Evolutionary conservation across 2,888 invertebrate genomes (phyloP), one percentile per base, ranked within the genome.

Genomic region (Lacanobia wlatinum): DNA sequence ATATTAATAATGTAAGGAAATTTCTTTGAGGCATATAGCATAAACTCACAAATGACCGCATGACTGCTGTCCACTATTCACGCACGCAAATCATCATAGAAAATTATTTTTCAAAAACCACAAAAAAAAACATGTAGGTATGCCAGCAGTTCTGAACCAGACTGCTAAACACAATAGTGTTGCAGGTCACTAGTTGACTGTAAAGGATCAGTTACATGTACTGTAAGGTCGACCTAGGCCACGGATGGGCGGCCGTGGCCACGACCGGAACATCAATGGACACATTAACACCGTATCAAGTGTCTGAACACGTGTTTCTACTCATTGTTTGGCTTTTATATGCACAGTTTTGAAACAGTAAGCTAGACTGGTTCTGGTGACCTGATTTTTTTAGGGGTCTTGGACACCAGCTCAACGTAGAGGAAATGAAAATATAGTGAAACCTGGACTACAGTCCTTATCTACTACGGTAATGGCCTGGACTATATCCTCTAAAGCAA

Each of bases 211-310:
- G n/a, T 82, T 76, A 76, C 78, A 66, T 50, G 58, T 66, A 50
- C 48, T 12, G 52, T 80, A 58, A 70, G 64, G 72, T 65, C 58
- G 66, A n/a, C 48, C 63, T 76, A 62, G 63, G 79, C 16, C 61
- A 78, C 78, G 80, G 73, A 81, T 82, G 68, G 80, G 50, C 63
- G 55, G 23, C 46, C 65, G 59, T 72, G 64, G 52, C 23, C 72
- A 69, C 52, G 50, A 84, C 70, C 71, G 75, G 77, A 75, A 84
- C 83, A 64, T 62, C 55, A 52, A 71, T 71, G 75, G 56, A 59
- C 58, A 56, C 66, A 67, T 68, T 76, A 70, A 78, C 70, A 71
- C 63, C 63, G 38, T 82, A 77, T 75, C 80, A 80, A 46, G 71
- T 84, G 60, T 69, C 75, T 53, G 6, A 40, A 69, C 80, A 80